These are phyloP conservation scores for Eugnorisma glareosa DNA, from an alignment of 2,888 invertebrate species.

Conservation along the genomic window DNA sequence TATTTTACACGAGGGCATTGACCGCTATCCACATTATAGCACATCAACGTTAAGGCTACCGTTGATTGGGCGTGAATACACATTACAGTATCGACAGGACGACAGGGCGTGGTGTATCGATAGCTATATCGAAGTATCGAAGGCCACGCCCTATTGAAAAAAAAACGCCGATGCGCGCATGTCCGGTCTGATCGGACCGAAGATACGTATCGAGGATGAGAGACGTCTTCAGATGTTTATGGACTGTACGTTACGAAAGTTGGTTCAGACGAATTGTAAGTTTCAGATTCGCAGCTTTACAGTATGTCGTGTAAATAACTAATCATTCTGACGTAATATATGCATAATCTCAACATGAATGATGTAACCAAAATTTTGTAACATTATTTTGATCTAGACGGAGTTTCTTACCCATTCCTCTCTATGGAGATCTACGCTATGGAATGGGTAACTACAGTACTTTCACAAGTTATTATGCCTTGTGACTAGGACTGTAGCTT, in stretches of 20 bases:
- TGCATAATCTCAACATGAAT: no score
- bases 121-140: conserved; percentile 73
- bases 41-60: not conserved
- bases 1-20: not conserved
- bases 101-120: conserved; percentile 74
- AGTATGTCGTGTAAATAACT: not conserved
- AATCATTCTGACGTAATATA: no score
- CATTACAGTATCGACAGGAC: conserved; percentile 41
- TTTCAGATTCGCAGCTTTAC: not conserved
- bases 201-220: conserved; percentile 4
- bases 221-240: conserved; percentile 4
- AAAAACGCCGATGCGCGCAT: conserved; percentile 75
- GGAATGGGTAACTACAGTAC: no score
- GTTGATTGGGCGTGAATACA: conserved; percentile 31
- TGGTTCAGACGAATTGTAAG: not conserved
- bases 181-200: conserved; percentile 70
- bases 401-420: no score
- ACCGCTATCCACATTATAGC: not conserved
- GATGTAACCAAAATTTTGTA: no score
- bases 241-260: not conserved
- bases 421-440: no score
- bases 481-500: no score
- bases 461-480: no score
- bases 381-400: no score
- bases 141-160: conserved; percentile 80